Evolutionary conservation across 2,888 invertebrate genomes (phyloP), one percentile per base, ranked within the genome.

Genomic region (Tenthredo amoena): DNA sequence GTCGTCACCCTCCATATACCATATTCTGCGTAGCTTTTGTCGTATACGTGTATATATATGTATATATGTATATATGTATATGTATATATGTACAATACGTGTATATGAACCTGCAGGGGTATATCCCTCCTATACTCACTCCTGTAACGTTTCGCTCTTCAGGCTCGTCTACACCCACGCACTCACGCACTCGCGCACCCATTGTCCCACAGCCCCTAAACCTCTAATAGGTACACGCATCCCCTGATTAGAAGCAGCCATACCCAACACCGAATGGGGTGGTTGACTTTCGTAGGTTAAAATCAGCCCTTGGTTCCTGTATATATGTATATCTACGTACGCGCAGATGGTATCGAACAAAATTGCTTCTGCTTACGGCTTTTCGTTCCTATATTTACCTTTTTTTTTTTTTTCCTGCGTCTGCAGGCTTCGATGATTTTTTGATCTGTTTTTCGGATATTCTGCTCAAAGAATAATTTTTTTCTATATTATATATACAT

Each of bases 201-300:
- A 83, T 83, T 83, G 83, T 83, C 37, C 83, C 93, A 92, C 92
- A 89, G 90, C 88, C 89, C 89, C 71, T 83, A 83, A 83, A 83
- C 88, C 90, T 90, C 91, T 92, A 93, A 93, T 93, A 92, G 92
- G 91, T 93, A 92, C 91, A 92, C 91, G 93, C 91, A 92, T 92
- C 90, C 91, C 91, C 90, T 93, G 93, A 93, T 93, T 93, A 93
- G 91, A 93, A 92, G 89, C 90, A 83, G 83, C 81, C 81, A 65
- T 81, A 81, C 81, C 55, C 77, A 40, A 77, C 50, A 26, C 34
- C 31, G 40, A 62, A 81, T 65, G 83, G 83, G 65, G 65, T 68
- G 83, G 71, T 83, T 83, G 83, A 83, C 83, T 83, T 83, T 83
- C 34, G 83, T 83, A 83, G 83, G 83, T 83, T 83, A 47, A 71